Evolutionary conservation across 64 coral and sea anemone genomes (phyloP), one percentile per base, ranked within the genome.

Genomic region (Catalaphyllia jardinei): DNA sequence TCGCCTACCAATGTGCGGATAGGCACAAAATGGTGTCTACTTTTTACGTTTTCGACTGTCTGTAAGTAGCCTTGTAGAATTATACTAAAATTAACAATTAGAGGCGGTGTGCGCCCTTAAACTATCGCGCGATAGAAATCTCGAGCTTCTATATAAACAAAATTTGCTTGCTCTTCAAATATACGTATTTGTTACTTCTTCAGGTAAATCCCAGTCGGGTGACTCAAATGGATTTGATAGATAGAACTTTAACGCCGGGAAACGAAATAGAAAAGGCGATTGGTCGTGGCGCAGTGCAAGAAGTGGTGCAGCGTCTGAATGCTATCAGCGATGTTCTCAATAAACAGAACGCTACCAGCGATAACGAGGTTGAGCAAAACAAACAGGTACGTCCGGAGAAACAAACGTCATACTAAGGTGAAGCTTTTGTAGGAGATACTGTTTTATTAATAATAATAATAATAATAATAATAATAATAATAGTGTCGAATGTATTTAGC

Each of bases 321-420:
- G 31, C 31, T 22, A 24, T 83, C 22, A 83, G 80, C 11, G 63
- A 83, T 57, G 67, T 83, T 67, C 80, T 83, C 31, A 83, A 83
- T 57, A 42, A 1, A 38, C 60, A 83, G 10, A 67, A 83, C 57
- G 55, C 60, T 5, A 80, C 54, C 19, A 67, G 18, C 10, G 33
- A 67, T 61, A 0, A 83, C 14, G 11, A 20, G 31, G 8, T 49
- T 0, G 20, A 24, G 8, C 31, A 83, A 67, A 67, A 83, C 31
- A 31, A 83, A 33, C 30, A 22, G 10, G 79, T 64, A 82, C 31
- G 59, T 82, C 39, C 6, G 0, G 4, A 22, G 42, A 61, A 22
- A 22, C 22, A 46, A n/a, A n/a, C n/a, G n/a, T n/a, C n/a, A n/a
- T n/a, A n/a, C 38, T 52, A 42, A 39, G 10, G 18, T 39, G 10